Evolutionary conservation across 2,888 invertebrate species (phyloP).

Genomic region (Hoplodrina blanda): DNA sequence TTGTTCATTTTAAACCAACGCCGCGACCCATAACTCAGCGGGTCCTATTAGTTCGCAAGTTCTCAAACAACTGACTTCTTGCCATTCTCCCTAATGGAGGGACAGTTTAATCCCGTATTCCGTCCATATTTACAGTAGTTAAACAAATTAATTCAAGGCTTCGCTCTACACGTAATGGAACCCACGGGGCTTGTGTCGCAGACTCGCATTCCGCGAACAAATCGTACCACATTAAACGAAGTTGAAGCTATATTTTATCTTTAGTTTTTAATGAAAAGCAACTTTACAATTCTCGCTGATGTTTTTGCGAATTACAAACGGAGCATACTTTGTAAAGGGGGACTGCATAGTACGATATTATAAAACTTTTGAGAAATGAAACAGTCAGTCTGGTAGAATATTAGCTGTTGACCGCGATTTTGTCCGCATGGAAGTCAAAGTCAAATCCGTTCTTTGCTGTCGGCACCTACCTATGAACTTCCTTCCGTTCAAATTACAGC

Average conservation of each 20-base stretch:
- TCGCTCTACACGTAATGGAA: slow-evolving; percentile 29
- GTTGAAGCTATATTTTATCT: slow-evolving; percentile 30
- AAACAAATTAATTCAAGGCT: slow-evolving; percentile 60
- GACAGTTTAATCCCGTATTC: slow-evolving; percentile 46
- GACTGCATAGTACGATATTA: background rate
- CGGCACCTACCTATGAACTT: too few relatives aligned
- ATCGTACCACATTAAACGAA: slow-evolving; percentile 44
- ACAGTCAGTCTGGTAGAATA: too few relatives aligned
- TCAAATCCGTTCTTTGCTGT: too few relatives aligned
- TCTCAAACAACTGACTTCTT: slow-evolving; percentile 46
- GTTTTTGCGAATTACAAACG: background rate
- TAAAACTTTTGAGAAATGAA: background rate
- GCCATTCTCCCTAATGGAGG: slow-evolving; percentile 32
- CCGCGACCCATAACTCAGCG: slow-evolving; percentile 11
- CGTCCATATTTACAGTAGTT: slow-evolving; percentile 53
- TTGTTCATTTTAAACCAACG: background rate
- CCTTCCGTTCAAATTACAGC: too few relatives aligned
- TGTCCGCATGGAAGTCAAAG: too few relatives aligned
- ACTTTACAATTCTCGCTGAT: background rate
- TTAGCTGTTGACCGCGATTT: too few relatives aligned
- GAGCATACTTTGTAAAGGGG: background rate
- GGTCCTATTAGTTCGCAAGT: slow-evolving; percentile 31
- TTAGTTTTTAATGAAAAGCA: slow-evolving; percentile 6
- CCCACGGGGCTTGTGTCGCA: slow-evolving; percentile 37
- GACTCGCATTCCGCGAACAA: slow-evolving; percentile 43